Evolutionary conservation across 2,113 vertebrate species (phyloP).

Genomic region (Aplodontia rufa): DNA sequence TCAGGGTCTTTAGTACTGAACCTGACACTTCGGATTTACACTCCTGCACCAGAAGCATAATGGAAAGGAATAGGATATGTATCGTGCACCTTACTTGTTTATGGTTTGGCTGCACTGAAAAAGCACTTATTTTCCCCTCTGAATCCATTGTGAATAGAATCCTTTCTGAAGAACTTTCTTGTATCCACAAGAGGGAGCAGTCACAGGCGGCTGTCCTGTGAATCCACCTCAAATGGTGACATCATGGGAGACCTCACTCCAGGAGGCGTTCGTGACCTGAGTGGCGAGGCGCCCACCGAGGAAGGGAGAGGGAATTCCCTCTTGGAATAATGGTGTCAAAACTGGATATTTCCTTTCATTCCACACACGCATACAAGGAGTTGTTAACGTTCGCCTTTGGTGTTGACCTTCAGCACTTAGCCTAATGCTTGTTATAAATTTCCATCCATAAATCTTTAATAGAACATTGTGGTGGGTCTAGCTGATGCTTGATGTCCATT

Average conservation of each 20-base stretch:
- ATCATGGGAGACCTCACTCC: not conserved
- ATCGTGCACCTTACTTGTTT: not conserved
- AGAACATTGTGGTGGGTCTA: not conserved
- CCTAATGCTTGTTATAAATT: not conserved
- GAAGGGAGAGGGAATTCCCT: not conserved
- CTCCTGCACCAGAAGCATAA: not conserved
- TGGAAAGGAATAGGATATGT: not conserved
- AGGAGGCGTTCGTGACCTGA: not conserved
- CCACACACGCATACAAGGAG: not conserved
- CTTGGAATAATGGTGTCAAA: not conserved
- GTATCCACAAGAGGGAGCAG: not conserved
- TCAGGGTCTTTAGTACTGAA: not conserved
- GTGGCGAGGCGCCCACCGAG: too few species aligned
- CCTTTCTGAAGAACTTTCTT: not conserved
- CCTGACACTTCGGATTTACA: not conserved
- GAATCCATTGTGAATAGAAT: not conserved
- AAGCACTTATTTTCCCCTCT: not conserved
- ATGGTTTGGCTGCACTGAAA: not conserved
- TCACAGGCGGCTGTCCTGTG: not conserved
- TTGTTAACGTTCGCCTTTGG: not conserved
- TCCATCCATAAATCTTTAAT: not conserved
- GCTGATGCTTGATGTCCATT: not conserved
- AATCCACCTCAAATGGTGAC: not conserved
- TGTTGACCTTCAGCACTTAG: not conserved
- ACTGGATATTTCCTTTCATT: not conserved